Conservation (phyloP, 2,797 vertebrate genomes). For the Labroides dimidiatus region DNA sequence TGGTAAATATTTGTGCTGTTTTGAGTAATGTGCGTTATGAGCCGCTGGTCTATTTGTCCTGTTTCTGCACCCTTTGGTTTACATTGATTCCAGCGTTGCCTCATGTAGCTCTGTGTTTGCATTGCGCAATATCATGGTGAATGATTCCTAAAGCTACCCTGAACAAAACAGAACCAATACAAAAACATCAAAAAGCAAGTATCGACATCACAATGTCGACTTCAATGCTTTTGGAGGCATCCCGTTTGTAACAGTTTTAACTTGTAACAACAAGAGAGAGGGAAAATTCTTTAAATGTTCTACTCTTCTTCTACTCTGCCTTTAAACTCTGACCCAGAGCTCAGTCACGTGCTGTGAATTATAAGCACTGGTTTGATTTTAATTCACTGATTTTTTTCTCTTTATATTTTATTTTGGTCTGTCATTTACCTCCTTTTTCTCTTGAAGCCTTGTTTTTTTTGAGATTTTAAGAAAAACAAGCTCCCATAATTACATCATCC, state of each 20-base stretch:
- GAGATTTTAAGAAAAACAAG: conserved; percentile 24
- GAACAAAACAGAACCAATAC: neutral
- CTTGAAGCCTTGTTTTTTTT: conserved; percentile 11
- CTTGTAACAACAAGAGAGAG: too few species aligned
- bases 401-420: too few species aligned
- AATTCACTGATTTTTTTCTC: neutral
- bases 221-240: conserved; percentile 1
- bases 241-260: too few species aligned
- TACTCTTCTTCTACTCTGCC: neutral
- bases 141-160: conserved; percentile 8
- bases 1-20: conserved; percentile 4
- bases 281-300: neutral
- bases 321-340: neutral
- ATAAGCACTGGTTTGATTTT: neutral
- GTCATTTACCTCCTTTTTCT: neutral
- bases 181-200: neutral
- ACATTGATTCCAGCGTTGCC: conserved; percentile 1
- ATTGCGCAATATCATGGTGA: conserved; percentile 28
- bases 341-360: neutral
- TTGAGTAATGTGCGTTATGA: neutral
- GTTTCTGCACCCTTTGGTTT: conserved; percentile 7
- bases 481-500: conserved; percentile 65
- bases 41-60: neutral
- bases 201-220: neutral
- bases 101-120: conserved; percentile 12